Evolutionary conservation across 92 coral and sea anemone species (phyloP).

Genomic region (Scolanthus callimorphus): DNA sequence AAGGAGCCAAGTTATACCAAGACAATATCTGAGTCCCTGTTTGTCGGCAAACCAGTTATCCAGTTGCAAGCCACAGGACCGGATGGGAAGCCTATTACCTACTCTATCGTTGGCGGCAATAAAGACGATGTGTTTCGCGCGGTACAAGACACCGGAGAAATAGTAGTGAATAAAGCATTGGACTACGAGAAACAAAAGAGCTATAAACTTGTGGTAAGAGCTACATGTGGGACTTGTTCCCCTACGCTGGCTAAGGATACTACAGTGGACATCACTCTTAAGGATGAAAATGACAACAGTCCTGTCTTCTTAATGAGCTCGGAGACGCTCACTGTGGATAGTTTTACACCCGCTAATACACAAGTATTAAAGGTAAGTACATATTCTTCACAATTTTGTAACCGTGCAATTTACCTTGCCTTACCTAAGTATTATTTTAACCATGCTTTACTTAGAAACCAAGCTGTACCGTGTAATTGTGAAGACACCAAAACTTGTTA

Average conservation of each 20-base stretch:
- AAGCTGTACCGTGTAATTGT: too few species aligned
- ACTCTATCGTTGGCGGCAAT: slow-evolving; percentile 83
- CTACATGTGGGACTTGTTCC: slow-evolving; percentile 20
- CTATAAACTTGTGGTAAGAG: slow-evolving; percentile 69
- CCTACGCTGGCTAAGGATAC: slow-evolving; percentile 66
- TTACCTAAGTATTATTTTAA: too few species aligned
- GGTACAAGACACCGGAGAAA: slow-evolving; percentile 44
- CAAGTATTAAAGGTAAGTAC: slow-evolving; percentile 49
- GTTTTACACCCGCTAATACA: slow-evolving; percentile 55
- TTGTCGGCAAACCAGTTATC: slow-evolving; percentile 33
- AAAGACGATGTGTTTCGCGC: slow-evolving; percentile 52
- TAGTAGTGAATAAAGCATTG: slow-evolving; percentile 40
- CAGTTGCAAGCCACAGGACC: slow-evolving; percentile 57
- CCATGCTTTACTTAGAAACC: too few species aligned
- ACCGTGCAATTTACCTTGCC: too few species aligned
- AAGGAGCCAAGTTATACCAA: slow-evolving; percentile 32
- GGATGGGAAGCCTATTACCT: slow-evolving; percentile 14
- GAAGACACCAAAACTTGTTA: too few species aligned
- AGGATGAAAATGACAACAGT: slow-evolving; percentile 73
- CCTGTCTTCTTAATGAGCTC: slow-evolving; percentile 55
- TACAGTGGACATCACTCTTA: slow-evolving; percentile 46
- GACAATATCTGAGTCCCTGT: slow-evolving; percentile 44
- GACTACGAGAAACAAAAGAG: slow-evolving; percentile 61
- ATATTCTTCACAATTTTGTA: too few species aligned
- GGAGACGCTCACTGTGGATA: slow-evolving; percentile 38